Percentiles rank a stretch among this genome's conserved stretches.
phyloP scores from a whole-genome alignment of 2,888 invertebrate species.

The Criorhina ranunculi region DNA sequence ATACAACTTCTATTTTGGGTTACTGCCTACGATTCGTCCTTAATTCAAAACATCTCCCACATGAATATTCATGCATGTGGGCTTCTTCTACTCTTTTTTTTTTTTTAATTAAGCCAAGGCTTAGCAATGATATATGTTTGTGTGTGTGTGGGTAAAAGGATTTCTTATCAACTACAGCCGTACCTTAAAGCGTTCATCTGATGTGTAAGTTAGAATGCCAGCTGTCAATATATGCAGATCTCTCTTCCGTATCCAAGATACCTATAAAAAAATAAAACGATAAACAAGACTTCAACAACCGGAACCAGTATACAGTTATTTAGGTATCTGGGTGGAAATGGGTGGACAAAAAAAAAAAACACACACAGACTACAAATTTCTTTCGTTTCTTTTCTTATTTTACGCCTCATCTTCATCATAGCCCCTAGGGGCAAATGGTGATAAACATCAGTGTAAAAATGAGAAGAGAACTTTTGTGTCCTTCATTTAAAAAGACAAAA shows the following conservation, averaged over 20 bases:
- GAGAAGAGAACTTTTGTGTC: constrained; percentile 54
- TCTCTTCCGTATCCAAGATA: constrained; percentile 95
- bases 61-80: constrained; percentile 55
- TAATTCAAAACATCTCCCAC: constrained; percentile 28
- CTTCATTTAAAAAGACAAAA: constrained; percentile 44
- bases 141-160: neutral
- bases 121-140: neutral
- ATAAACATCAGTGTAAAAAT: constrained; percentile 61
- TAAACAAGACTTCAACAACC: constrained; percentile 35
- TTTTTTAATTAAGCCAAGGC: constrained; percentile 41
- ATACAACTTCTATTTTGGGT: constrained; percentile 20
- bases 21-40: constrained; percentile 20
- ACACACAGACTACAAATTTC: constrained; percentile 56
- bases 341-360: constrained; percentile 1
- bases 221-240: constrained; percentile 95
- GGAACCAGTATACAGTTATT: constrained; percentile 25
- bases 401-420: constrained; percentile 66
- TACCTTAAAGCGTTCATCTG: constrained; percentile 93
- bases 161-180: constrained; percentile 53
- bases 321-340: constrained; percentile 10
- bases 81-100: neutral
- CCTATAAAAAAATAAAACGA: constrained; percentile 84
- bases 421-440: constrained; percentile 52
- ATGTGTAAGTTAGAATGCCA: constrained; percentile 93
- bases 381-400: constrained; percentile 31